These are phyloP conservation scores for Panagrolaimus sp. DNA, from an alignment of 1,140 invertebrate species.

Conservation along the genomic window DNA sequence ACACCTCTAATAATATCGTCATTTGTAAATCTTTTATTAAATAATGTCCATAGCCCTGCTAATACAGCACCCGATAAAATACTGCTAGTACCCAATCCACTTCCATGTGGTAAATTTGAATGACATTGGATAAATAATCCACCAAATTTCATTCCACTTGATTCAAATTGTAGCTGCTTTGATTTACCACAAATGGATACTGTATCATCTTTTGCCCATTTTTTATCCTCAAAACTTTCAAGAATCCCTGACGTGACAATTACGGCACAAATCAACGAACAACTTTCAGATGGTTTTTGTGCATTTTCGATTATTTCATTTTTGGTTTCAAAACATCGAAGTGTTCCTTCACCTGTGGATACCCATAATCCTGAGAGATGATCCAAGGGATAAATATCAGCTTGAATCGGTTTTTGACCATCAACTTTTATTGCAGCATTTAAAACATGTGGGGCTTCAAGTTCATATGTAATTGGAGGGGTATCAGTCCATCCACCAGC, in stretches of 20 bases:
- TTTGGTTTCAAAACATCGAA: conserved; percentile 18
- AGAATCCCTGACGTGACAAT: conserved; percentile 27
- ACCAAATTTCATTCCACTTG: background rate
- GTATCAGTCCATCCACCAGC: conserved; percentile 47
- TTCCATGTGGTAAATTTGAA: conserved; percentile 41
- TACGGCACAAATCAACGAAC: conserved; percentile 32
- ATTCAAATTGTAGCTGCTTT: conserved; percentile 12
- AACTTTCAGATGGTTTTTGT: conserved; percentile 16
- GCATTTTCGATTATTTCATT: conserved; percentile 15
- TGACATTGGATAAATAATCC: conserved; percentile 10
- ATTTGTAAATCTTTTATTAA: conserved; percentile 19
- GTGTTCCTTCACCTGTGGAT: conserved; percentile 2
- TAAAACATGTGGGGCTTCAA: conserved; percentile 24
- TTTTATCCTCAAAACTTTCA: background rate
- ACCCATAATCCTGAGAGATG: background rate
- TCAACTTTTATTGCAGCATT: conserved; percentile 40
- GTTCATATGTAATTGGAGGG: conserved; percentile 46
- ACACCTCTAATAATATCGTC: conserved; percentile 18
- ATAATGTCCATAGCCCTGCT: conserved; percentile 28
- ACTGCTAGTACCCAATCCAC: conserved; percentile 43
- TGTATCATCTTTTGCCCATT: no score
- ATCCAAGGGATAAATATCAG: conserved; percentile 3
- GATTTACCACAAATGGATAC: no score
- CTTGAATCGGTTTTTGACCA: conserved; percentile 27
- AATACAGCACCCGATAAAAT: conserved; percentile 32